phyloP scores from a whole-genome alignment of 2,113 vertebrate species.

The Vireo altiloquus region DNA sequence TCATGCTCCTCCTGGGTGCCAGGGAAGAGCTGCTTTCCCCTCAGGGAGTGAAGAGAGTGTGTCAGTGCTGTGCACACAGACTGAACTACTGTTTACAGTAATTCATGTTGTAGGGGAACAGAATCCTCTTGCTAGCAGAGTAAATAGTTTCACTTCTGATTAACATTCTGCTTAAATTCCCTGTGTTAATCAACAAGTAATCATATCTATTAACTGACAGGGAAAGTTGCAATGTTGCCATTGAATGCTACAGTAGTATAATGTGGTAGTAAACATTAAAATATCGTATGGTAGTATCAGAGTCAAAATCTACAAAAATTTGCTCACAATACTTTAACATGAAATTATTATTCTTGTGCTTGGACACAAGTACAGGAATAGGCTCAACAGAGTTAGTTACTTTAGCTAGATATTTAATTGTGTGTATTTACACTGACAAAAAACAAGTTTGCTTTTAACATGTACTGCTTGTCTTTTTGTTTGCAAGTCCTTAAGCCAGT shows the following conservation, averaged over 20 bases:
- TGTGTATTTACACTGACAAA: neutral
- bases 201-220: neutral
- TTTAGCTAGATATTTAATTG: neutral
- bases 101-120: accelerated
- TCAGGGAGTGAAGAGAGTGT: neutral
- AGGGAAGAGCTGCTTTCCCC: neutral
- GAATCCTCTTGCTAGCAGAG: neutral
- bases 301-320: neutral
- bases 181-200: neutral
- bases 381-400: neutral
- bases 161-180: neutral
- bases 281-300: neutral
- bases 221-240: neutral
- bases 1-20: neutral
- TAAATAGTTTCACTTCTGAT: neutral
- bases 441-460: neutral
- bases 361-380: neutral
- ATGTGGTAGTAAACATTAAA: neutral
- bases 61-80: neutral
- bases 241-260: neutral
- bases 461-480: neutral
- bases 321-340: neutral
- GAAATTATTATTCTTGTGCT: no score
- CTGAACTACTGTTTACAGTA: neutral
- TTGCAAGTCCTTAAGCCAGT: neutral